Base-by-base conservation (phyloP, 2,113 vertebrate species). In the Pardalotus punctatus region DNA sequence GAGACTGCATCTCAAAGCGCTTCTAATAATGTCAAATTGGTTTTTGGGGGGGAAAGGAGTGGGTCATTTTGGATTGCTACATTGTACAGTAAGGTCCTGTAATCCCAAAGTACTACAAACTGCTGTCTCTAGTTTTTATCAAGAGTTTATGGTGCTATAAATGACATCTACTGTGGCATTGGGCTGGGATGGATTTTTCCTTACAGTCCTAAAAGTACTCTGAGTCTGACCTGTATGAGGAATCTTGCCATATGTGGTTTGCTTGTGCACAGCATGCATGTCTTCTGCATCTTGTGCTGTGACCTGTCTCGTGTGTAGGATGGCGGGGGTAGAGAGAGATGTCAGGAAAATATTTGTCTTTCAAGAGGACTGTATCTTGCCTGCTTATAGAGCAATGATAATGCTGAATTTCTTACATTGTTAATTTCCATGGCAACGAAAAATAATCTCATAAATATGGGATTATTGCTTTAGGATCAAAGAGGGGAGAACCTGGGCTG, bases 371-470 rank as follows among this genome's bases (percentile, higher is more conserved):
- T 47, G 29, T 3, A 24, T 93, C 73, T 84, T 90, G 38, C 15
- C 88, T 93, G 29, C 79, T 87, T 78, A 38, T 27, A 51, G 4
- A 3, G 69, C 71, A 91, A 90, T 29, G 23, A 60, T 88, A 93
- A 78, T 93, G 70, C 77, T 73, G 81, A 56, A 50, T 80, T 86
- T 93, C 90, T 86, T 82, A 66, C 54, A 80, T 85, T 0, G 5
- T 93, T 96, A 91, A 93, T 95, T 96, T 94, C 94, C 92, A 97
- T 95, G 77, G 94, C 90, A 97, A 95, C 35, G 0, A 81, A 90
- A 93, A 94, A 90, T 95, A 96, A 96, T 97, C 93, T 93, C 88
- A 94, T 91, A 94, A 90, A 93, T 93, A 85, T 29, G 47, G 85
- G 90, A 95, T 94, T 97, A 94, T 92, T 88, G 72, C 85, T 74